These are phyloP conservation scores for Chaetura pelagica DNA, from an alignment of 2,113 vertebrate genomes.

Conservation along the genomic window DNA sequence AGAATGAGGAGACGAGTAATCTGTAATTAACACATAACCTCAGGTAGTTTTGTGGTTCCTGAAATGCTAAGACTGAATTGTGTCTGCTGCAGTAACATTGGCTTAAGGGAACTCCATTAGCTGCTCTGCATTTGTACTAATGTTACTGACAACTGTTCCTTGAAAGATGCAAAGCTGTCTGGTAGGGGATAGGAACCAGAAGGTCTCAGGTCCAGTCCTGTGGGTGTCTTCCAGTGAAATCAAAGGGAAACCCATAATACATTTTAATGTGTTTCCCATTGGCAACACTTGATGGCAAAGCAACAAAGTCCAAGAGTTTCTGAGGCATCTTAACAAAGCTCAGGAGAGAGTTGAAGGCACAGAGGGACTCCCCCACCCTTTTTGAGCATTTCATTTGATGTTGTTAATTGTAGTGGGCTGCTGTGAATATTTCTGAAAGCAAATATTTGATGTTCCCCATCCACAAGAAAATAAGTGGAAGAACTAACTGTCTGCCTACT, in stretches of 20 bases:
- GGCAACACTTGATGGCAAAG: neutral
- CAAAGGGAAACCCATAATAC: neutral
- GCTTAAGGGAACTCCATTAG: neutral
- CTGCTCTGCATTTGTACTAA: neutral
- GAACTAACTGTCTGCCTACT: neutral
- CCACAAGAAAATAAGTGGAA: neutral
- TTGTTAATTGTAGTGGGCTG: neutral
- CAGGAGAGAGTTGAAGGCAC: fast-evolving
- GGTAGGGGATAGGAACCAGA: neutral
- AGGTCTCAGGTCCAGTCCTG: neutral
- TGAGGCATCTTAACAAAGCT: neutral
- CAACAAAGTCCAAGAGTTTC: neutral
- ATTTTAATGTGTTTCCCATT: neutral
- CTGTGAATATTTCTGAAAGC: conserved; percentile 2
- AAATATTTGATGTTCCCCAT: conserved; percentile 60
- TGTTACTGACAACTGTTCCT: neutral
- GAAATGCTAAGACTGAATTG: neutral
- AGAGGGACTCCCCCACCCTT: neutral
- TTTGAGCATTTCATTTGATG: neutral
- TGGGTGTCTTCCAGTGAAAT: neutral
- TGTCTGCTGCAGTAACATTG: neutral
- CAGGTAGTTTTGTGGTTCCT: neutral
- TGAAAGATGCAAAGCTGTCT: neutral
- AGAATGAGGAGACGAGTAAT: neutral
- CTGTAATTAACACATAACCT: neutral